Conservation (phyloP, 2,888 invertebrate species). For the Leucophenga montana region DNA sequence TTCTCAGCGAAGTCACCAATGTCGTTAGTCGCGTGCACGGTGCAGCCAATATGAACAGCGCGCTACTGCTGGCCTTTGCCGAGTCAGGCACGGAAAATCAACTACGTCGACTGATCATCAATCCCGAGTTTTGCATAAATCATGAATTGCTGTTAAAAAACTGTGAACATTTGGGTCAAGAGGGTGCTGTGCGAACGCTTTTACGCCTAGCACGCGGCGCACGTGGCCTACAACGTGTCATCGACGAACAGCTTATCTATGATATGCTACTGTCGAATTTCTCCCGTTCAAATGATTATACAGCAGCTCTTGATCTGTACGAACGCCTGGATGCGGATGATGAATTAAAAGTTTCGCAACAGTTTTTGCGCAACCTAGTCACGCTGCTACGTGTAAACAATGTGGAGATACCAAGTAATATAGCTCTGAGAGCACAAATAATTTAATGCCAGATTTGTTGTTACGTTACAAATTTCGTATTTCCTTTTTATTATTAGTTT, state of each 20-base stretch:
- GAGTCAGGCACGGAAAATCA: constrained; percentile 73
- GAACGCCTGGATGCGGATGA: constrained; percentile 67
- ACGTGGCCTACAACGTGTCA: constrained; percentile 64
- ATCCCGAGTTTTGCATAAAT: constrained; percentile 75
- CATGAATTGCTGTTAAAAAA: constrained; percentile 75
- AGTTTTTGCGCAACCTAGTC: constrained; percentile 66
- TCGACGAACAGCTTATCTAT: constrained; percentile 70
- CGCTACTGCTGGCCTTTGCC: constrained; percentile 73
- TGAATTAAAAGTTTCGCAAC: constrained; percentile 64
- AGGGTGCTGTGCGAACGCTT: constrained; percentile 64
- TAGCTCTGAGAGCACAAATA: constrained; percentile 69
- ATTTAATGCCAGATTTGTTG: constrained; percentile 41
- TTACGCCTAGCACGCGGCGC: constrained; percentile 67
- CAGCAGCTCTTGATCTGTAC: constrained; percentile 67
- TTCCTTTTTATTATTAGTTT: too few species aligned
- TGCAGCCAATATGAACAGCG: constrained; percentile 69
- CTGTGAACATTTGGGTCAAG: constrained; percentile 73
- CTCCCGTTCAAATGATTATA: constrained; percentile 62
- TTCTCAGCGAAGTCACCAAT: constrained; percentile 70
- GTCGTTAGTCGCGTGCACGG: constrained; percentile 73
- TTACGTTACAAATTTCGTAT: too few species aligned
- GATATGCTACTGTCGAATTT: constrained; percentile 67
- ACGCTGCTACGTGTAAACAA: constrained; percentile 69
- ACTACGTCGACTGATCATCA: constrained; percentile 74
- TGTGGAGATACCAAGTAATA: constrained; percentile 68